Percentiles rank a stretch among this genome's conserved stretches.
Conservation (phyloP, 64 coral and sea anemone species). For the Stylophora pistillata region DNA sequence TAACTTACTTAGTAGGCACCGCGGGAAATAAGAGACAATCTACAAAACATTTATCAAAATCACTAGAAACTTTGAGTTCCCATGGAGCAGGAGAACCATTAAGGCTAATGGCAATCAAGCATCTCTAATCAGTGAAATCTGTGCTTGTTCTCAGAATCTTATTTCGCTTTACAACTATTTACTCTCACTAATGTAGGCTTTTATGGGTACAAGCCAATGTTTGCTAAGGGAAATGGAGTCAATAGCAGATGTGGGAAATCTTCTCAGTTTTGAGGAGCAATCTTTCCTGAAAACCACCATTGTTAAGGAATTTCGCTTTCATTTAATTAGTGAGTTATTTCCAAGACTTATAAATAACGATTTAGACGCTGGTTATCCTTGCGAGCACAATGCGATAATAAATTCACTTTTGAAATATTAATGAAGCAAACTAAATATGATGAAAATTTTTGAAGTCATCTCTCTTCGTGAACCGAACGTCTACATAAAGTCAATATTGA, state of each 20-base stretch:
- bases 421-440: slow-evolving; percentile 4
- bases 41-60: slow-evolving; percentile 42
- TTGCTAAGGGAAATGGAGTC: neutral
- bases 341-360: neutral
- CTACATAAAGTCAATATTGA: neutral
- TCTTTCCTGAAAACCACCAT: neutral
- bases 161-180: neutral
- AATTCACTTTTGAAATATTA: slow-evolving; percentile 38
- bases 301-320: neutral
- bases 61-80: slow-evolving; percentile 33
- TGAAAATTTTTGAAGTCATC: slow-evolving; percentile 9
- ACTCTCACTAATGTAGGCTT: slow-evolving; percentile 30
- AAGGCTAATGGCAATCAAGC: neutral
- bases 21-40: slow-evolving; percentile 34
- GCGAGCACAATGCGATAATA: neutral
- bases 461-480: neutral
- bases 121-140: slow-evolving; percentile 27
- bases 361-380: neutral
- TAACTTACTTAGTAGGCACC: slow-evolving; percentile 33
- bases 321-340: slow-evolving; percentile 13
- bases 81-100: slow-evolving; percentile 7
- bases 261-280: neutral
- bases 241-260: neutral
- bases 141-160: neutral
- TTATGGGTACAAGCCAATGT: neutral